phyloP scores from a whole-genome alignment of 2,113 vertebrate species.

The Bombycilla garrulus region DNA sequence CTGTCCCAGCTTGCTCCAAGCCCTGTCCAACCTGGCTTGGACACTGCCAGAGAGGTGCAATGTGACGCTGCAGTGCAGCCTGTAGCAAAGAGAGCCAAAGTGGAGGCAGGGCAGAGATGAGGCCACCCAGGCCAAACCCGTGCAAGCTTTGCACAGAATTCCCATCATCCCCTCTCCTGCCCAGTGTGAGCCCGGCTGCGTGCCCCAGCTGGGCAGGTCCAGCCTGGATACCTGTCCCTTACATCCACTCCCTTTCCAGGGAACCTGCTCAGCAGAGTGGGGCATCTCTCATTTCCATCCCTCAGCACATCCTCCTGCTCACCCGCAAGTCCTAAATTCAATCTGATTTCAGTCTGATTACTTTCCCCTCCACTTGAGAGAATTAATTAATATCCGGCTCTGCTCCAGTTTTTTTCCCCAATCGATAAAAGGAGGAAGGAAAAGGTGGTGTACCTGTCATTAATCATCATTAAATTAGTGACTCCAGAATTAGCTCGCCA shows the following conservation, averaged over 20 bases:
- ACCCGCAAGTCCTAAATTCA: constrained; percentile 1
- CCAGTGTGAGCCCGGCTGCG: accelerated
- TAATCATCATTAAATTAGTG: constrained; percentile 46
- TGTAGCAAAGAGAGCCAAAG: neutral
- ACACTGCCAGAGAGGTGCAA: neutral
- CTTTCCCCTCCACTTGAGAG: constrained; percentile 64
- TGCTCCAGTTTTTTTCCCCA: neutral
- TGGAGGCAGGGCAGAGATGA: neutral
- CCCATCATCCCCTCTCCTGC: accelerated
- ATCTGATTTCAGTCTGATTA: constrained; percentile 71
- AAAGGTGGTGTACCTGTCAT: constrained; percentile 31
- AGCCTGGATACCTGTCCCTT: neutral
- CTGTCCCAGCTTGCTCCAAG: neutral
- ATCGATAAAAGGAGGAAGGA: constrained; percentile 55
- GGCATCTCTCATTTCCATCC: constrained; percentile 40
- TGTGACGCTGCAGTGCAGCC: neutral
- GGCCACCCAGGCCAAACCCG: neutral
- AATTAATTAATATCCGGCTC: constrained; percentile 69
- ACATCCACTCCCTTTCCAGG: neutral
- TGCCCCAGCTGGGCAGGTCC: neutral
- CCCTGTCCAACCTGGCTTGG: accelerated
- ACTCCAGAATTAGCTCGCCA: neutral
- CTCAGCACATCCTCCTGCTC: constrained; percentile 30
- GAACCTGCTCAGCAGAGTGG: neutral
- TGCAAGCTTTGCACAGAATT: neutral